phyloP scores from a whole-genome alignment of 2,888 invertebrate genomes.

The Brassicogethes aeneus region DNA sequence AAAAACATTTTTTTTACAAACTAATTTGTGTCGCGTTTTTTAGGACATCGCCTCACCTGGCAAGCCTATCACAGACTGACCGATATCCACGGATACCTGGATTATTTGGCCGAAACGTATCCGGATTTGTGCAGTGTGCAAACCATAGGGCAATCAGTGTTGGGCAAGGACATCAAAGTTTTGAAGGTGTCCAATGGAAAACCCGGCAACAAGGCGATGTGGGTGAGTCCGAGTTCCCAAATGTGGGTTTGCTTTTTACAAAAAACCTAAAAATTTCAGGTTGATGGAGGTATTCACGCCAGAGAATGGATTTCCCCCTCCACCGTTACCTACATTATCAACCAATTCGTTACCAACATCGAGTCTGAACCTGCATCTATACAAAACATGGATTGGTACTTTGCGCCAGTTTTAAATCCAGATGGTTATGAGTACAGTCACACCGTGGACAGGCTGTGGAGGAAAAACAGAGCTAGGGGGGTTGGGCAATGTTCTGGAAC shows the following conservation, averaged over 20 bases:
- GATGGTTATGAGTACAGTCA: constrained; percentile 87
- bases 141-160: constrained; percentile 64
- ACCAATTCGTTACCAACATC: constrained; percentile 60
- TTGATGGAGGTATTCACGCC: constrained; percentile 76
- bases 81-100: constrained; percentile 62
- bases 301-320: constrained; percentile 86
- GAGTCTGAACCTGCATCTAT: constrained; percentile 55
- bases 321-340: constrained; percentile 65
- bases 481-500: constrained; percentile 61
- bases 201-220: constrained; percentile 47
- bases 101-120: constrained; percentile 60
- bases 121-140: constrained; percentile 64
- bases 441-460: constrained; percentile 72
- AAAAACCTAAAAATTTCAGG: constrained; percentile 10
- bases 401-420: constrained; percentile 69
- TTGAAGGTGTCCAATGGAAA: constrained; percentile 61
- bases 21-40: no score
- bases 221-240: constrained; percentile 35
- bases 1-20: not conserved
- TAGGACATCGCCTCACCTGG: constrained; percentile 62
- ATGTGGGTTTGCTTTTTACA: not conserved
- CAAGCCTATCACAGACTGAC: constrained; percentile 62
- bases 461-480: constrained; percentile 58
- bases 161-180: constrained; percentile 67
- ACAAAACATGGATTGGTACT: constrained; percentile 74